Base-by-base conservation (phyloP, 2,113 vertebrate species). In the Synodontis membranacea region DNA sequence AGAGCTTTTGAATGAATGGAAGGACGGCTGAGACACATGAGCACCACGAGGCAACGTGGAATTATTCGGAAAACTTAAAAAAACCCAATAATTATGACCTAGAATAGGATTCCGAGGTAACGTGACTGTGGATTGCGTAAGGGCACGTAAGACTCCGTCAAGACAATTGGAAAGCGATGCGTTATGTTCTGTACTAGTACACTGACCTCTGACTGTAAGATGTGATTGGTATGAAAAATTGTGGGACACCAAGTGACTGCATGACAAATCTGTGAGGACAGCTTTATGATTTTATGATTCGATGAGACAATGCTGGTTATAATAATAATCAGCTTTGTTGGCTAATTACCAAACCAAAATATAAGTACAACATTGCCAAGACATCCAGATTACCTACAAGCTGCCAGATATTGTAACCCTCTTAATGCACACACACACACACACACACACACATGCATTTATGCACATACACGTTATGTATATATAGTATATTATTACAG, bases 401-500 rank as follows among this genome's bases (percentile, higher is more conserved):
- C 42, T 52, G 74, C 62, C 60, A 79, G 56, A 50, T 83, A 79
- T 31, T 42, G 34, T 54, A 74, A 70, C 48, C 58, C 66, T 28
- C 23, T 83, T 83, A 88, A 78, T 50, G 54, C 60, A 58, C 39
- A 42, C 88, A 62, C 50, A 25, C 54, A n/a, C n/a, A n/a, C n/a
- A 85, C 62, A 62, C 28, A 62, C 28, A 6, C 19, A 56, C 5
- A n/a, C 28, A 81, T 37, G 42, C 25, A 52, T 52, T 50, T 66
- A 34, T 19, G 3, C 44, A 25, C 56, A 50, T 39, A 85, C 17
- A 39, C n/a, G 25, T 56, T 25, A n/a, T 83, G 80, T 66, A 64
- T 56, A 52, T 66, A 34, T 25, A 28, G 34, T 90, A 76, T 70
- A 75, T 88, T 89, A 86, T 85, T 68, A 91, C 87, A 89, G 82